Conservation (phyloP, 2,888 invertebrate genomes). For the Dioctria linearis region DNA sequence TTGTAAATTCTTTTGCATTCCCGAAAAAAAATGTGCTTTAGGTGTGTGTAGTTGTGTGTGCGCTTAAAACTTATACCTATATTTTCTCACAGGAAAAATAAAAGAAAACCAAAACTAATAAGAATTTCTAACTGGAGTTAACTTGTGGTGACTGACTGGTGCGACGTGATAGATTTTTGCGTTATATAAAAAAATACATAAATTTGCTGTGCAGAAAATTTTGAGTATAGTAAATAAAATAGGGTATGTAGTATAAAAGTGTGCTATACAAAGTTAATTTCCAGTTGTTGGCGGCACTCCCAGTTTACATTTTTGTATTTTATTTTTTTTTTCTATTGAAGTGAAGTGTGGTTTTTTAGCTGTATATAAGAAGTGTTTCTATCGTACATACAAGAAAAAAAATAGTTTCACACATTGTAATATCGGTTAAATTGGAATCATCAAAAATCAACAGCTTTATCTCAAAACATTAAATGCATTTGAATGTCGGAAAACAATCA, state of each 20-base stretch:
- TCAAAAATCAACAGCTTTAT: conserved; percentile 18
- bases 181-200: conserved; percentile 10
- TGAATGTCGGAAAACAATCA: conserved; percentile 38
- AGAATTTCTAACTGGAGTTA: conserved; percentile 32
- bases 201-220: conserved; percentile 27
- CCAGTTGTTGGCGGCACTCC: conserved; percentile 38
- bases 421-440: neutral
- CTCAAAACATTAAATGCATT: conserved; percentile 26
- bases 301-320: conserved; percentile 37
- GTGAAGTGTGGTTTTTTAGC: conserved; percentile 2
- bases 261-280: conserved; percentile 21
- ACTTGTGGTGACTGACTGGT: neutral
- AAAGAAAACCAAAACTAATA: conserved; percentile 30
- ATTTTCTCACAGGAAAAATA: neutral
- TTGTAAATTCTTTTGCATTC: conserved; percentile 29
- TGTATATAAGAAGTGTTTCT: neutral
- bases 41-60: conserved; percentile 7
- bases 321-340: neutral
- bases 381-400: neutral
- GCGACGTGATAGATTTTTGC: conserved; percentile 35
- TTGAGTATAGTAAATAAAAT: conserved; percentile 2
- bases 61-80: neutral
- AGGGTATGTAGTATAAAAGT: conserved; percentile 3
- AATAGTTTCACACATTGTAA: neutral
- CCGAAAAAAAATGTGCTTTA: conserved; percentile 23